phyloP scores from a whole-genome alignment of 2,888 invertebrate genomes.

The Alsophila aescularia region DNA sequence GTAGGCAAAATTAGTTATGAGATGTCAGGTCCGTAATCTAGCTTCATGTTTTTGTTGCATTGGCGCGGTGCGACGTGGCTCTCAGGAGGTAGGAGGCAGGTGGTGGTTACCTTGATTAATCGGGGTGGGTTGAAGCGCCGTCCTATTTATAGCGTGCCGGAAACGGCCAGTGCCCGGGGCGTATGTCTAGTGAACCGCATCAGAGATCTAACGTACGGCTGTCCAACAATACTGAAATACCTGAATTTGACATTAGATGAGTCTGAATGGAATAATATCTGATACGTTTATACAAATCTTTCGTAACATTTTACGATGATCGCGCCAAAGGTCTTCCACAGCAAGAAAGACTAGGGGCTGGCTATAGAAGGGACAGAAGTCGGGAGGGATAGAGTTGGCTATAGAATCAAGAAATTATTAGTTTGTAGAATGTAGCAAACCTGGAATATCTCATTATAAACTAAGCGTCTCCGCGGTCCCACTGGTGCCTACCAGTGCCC shows the following conservation, averaged over 20 bases:
- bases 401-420: no score
- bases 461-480: no score
- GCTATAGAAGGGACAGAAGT: no score
- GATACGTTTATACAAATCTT: neutral
- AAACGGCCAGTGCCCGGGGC: slow-evolving; percentile 54
- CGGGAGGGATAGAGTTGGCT: no score
- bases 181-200: slow-evolving; percentile 58
- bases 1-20: slow-evolving; percentile 46
- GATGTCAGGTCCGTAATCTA: slow-evolving; percentile 53
- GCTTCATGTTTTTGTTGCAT: slow-evolving; percentile 61
- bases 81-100: slow-evolving; percentile 61
- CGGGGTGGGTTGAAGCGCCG: slow-evolving; percentile 49
- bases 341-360: no score
- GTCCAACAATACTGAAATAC: slow-evolving; percentile 50
- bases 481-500: no score
- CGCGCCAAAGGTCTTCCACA: no score
- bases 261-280: neutral
- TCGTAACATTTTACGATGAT: no score
- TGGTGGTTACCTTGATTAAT: slow-evolving; percentile 76
- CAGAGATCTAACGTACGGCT: slow-evolving; percentile 49
- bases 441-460: no score
- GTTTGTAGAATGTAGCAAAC: no score
- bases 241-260: slow-evolving; percentile 7
- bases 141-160: slow-evolving; percentile 72
- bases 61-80: slow-evolving; percentile 37